Percentiles rank a stretch among this genome's conserved stretches.
Conservation (phyloP, 2,113 vertebrate genomes). For the Oreochromis spilurus region DNA sequence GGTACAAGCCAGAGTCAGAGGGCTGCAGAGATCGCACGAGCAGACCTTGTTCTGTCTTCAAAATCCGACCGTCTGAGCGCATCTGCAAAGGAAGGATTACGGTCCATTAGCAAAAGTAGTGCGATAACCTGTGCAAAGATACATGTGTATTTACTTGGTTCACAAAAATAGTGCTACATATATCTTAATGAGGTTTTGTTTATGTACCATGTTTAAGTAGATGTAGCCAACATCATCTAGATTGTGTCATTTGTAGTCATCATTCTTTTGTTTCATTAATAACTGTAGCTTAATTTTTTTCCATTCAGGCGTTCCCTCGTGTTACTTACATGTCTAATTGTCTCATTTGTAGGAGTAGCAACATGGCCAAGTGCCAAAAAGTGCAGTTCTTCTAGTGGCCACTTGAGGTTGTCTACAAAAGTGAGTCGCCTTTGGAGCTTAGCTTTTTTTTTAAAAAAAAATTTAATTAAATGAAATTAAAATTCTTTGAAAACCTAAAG, state of each 20-base stretch:
- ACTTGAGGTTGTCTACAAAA: not conserved
- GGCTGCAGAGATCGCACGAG: constrained; percentile 86
- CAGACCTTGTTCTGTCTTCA: constrained; percentile 91
- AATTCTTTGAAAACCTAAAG: not conserved
- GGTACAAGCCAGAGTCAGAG: constrained; percentile 86
- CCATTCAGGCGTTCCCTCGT: not conserved
- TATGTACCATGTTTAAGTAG: not conserved
- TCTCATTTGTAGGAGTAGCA: not conserved
- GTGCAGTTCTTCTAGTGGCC: not conserved
- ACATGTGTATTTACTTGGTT: not conserved
- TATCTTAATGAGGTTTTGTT: not conserved
- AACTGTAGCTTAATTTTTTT: not conserved
- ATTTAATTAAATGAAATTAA: rapidly evolving
- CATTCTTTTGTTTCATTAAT: not conserved
- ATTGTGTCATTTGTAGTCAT: not conserved
- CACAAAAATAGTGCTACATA: not conserved
- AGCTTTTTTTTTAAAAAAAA: not conserved
- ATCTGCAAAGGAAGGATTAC: constrained; percentile 69
- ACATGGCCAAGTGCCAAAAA: not conserved
- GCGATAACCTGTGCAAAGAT: not conserved
- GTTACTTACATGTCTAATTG: not conserved
- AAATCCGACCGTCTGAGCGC: constrained; percentile 84
- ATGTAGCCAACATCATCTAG: not conserved
- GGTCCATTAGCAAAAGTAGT: not conserved
- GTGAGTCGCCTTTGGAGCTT: not conserved